Evolutionary conservation across 2,888 invertebrate species (phyloP), one percentile per base, ranked within the genome.

Genomic region (Leptothorax acervorum): DNA sequence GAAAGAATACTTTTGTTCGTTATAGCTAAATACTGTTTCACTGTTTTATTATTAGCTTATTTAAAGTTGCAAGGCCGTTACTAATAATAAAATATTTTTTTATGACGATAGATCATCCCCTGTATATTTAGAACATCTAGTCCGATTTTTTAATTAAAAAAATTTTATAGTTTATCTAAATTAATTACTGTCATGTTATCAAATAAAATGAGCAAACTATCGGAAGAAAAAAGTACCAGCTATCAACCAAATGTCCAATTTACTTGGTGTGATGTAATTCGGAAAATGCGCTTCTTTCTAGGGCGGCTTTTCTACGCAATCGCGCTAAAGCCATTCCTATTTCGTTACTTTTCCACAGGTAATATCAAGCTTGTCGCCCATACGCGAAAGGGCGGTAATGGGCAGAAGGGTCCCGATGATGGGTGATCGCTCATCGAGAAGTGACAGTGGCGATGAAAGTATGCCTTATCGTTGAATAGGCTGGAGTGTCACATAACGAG

Each of bases 401-500:
- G 87, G 84, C 76, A 79, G 70, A 84, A 88, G 88, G 86, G 87
- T 84, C 85, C 74, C 83, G 87, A 85, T 73, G 87, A 83, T 83
- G 85, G 88, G 89, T 88, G 90, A 92, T 92, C 92, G 86, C 85
- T 92, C 91, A 91, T 88, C 87, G 88, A 82, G 84, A 86, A 86
- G 70, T 87, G 88, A 90, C 88, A 85, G 88, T 74, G 71, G 82
- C 87, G 86, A 87, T 87, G 86, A 90, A 90, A 89, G 87, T 90
- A 82, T 73, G 88, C 85, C 90, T 90, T 91, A 90, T 90, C 90
- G 85, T 86, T 66, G 78, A 78, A 71, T 83, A 70, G 63, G 74
- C 74, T 82, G 60, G 71, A 82, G 60, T 83, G 65, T 45, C 85
- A 55, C 51, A 53, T 84, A 86, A 86, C 71, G 81, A 85, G 65